A percentile compares a stretch with the other conserved stretches of the same genome.
phyloP scores from a whole-genome alignment of 2,888 invertebrate species.

The Lithophane leautieri region DNA sequence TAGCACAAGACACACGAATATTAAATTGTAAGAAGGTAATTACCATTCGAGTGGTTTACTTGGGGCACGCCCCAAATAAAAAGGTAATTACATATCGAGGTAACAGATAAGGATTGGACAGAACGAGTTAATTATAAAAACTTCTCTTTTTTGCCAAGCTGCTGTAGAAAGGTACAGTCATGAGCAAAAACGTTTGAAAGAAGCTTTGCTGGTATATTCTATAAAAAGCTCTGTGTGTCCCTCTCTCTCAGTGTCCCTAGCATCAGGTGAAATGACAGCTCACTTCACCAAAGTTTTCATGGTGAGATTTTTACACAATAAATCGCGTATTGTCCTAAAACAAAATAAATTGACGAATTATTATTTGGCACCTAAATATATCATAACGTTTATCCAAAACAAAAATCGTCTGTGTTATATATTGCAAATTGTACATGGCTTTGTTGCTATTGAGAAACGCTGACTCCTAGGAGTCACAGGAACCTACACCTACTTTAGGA shows the following conservation, averaged over 20 bases:
- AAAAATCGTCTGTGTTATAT: not conserved
- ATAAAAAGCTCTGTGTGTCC: too few relatives aligned
- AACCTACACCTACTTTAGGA: too few relatives aligned
- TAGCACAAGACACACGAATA: conserved; percentile 45
- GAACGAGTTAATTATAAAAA: conserved; percentile 58
- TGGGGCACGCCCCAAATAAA: conserved; percentile 58
- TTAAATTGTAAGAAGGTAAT: conserved; percentile 55
- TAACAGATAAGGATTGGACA: conserved; percentile 49
- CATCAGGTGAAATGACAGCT: too few relatives aligned
- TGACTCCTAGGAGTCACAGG: too few relatives aligned
- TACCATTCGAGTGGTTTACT: conserved; percentile 51
- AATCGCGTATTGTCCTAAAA: not conserved
- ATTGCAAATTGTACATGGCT: too few relatives aligned
- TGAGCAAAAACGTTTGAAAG: not conserved
- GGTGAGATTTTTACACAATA: not conserved
- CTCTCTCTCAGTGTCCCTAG: too few relatives aligned
- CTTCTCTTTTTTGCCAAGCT: conserved; percentile 27
- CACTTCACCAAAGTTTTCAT: too few relatives aligned
- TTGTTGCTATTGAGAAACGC: too few relatives aligned
- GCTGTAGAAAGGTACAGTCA: conserved; percentile 19
- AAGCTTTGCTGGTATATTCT: not conserved
- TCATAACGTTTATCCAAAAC: too few relatives aligned
- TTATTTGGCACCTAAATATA: not conserved
- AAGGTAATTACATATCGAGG: conserved; percentile 55
- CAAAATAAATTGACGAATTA: not conserved